Percentiles rank a stretch among this genome's conserved stretches.
Evolutionary conservation across 1,140 invertebrate genomes (phyloP).

Genomic region (Drosophila sturtevanti): DNA sequence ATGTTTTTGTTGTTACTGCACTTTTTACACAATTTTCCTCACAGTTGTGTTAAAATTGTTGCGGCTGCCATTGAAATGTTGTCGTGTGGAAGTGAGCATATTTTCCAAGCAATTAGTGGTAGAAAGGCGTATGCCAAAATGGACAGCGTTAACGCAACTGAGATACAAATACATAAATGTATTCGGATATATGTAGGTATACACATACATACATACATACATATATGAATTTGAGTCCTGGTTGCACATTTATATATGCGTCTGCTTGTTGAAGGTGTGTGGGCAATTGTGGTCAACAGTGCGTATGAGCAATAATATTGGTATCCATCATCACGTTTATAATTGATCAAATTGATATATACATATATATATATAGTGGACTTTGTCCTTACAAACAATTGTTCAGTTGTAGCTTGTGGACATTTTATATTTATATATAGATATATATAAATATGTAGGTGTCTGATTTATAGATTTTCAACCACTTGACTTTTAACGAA

Average conservation of each 20-base stretch:
- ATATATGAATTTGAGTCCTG: too few species aligned
- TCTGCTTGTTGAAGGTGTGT: background rate
- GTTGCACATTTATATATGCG: too few species aligned
- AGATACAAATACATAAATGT: background rate
- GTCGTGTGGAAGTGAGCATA: conserved; percentile 74
- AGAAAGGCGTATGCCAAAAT: conserved; percentile 35
- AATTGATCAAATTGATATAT: conserved; percentile 11
- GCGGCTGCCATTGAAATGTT: conserved; percentile 64
- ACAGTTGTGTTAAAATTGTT: conserved; percentile 52
- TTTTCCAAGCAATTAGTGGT: conserved; percentile 75
- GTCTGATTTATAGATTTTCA: too few species aligned
- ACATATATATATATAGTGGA: background rate
- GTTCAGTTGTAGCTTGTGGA: background rate
- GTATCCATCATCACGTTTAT: background rate
- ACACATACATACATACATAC: background rate
- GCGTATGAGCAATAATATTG: conserved; percentile 24
- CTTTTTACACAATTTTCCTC: conserved; percentile 26
- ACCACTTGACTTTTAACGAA: too few species aligned
- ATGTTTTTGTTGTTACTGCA: conserved; percentile 26
- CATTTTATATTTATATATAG: too few species aligned
- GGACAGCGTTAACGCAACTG: conserved; percentile 30
- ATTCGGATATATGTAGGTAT: background rate
- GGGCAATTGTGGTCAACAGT: conserved; percentile 26
- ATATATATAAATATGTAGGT: background rate
- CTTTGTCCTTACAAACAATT: background rate